phyloP scores from a whole-genome alignment of 2,888 invertebrate species.

The Aphidoletes aphidimyza region DNA sequence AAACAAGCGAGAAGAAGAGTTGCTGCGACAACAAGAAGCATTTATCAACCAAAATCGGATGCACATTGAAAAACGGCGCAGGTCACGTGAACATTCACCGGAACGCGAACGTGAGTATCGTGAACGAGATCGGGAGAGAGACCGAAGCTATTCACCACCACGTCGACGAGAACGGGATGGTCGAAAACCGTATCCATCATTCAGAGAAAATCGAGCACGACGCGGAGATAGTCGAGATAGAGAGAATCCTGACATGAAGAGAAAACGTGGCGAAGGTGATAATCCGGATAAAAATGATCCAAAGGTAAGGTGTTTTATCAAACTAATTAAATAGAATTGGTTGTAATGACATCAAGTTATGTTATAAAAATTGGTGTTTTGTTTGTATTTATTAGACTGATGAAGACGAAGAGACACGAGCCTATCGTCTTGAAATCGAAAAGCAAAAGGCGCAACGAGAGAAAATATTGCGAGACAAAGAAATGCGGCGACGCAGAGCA shows the following conservation, averaged over 20 bases:
- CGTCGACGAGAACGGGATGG: conserved; percentile 57
- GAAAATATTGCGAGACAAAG: conserved; percentile 67
- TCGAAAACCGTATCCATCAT: conserved; percentile 60
- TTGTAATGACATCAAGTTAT: neutral
- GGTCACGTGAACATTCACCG: conserved; percentile 62
- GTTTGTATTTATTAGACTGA: conserved; percentile 61
- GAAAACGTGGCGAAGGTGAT: neutral
- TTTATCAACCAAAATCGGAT: conserved; percentile 66
- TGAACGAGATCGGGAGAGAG: conserved; percentile 60
- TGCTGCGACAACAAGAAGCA: conserved; percentile 66
- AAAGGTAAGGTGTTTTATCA: conserved; percentile 60
- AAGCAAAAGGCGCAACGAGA: conserved; percentile 68
- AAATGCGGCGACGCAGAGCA: conserved; percentile 67
- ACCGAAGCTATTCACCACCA: conserved; percentile 65
- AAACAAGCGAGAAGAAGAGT: conserved; percentile 64
- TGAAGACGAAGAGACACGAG: conserved; percentile 68
- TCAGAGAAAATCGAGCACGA: conserved; percentile 57
- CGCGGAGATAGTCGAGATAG: conserved; percentile 59
- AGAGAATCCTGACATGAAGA: neutral
- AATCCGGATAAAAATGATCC: conserved; percentile 61
- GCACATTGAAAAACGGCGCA: conserved; percentile 66
- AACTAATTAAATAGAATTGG: neutral
- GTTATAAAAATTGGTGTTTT: neutral
- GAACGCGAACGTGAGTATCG: conserved; percentile 52
- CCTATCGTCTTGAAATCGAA: conserved; percentile 67